Evolutionary conservation across 2,797 vertebrate genomes (phyloP).

Genomic region (Sebastes hopkinsi): DNA sequence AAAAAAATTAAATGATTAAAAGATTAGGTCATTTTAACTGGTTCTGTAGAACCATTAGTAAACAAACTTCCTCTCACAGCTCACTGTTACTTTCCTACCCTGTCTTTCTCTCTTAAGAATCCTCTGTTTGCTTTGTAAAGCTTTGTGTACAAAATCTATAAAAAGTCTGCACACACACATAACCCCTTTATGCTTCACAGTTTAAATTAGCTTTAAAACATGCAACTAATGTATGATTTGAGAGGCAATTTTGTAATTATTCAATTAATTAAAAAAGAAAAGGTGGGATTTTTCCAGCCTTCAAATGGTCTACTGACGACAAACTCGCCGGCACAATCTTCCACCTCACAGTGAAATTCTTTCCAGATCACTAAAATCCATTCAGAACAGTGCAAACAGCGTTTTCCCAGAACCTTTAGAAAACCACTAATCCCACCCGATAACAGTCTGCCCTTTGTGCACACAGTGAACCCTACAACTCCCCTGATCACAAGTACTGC

Average conservation of each 20-base stretch:
- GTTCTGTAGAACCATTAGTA: background rate
- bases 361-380: slow-evolving; percentile 6
- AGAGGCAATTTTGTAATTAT: background rate
- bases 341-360: background rate
- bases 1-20: no score
- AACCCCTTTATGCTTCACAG: background rate
- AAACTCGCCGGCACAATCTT: background rate
- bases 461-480: slow-evolving; percentile 16
- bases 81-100: background rate
- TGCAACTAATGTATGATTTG: background rate
- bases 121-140: background rate
- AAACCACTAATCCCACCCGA: slow-evolving; percentile 31
- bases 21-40: background rate
- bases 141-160: background rate
- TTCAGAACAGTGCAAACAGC: slow-evolving; percentile 20
- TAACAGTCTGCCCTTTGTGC: slow-evolving; percentile 34
- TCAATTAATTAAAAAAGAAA: background rate
- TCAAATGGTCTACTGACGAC: background rate
- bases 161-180: background rate
- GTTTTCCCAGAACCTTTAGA: slow-evolving; percentile 35
- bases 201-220: background rate
- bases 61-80: background rate
- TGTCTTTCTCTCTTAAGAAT: no score
- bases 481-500: slow-evolving; percentile 16
- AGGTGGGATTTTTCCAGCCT: background rate